Conservation (phyloP, 2,888 invertebrate species). For the Cheilosia pagana region DNA sequence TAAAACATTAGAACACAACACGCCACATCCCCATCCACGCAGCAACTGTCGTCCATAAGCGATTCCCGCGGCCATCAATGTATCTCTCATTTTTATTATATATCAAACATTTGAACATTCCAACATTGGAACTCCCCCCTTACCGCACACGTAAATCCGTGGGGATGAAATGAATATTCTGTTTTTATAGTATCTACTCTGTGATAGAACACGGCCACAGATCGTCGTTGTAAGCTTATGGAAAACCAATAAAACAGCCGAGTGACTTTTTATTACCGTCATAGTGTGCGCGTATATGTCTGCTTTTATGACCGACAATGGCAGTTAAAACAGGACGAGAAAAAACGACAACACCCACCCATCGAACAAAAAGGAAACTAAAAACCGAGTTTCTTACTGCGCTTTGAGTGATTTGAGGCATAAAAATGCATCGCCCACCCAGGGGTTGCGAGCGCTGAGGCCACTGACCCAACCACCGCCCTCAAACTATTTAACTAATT, state of each 20-base stretch:
- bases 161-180: slow-evolving; percentile 57
- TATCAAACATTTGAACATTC: neutral
- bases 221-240: slow-evolving; percentile 69
- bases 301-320: slow-evolving; percentile 52
- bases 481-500: slow-evolving; percentile 39
- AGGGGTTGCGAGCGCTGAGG: slow-evolving; percentile 1
- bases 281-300: slow-evolving; percentile 19
- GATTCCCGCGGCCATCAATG: slow-evolving; percentile 13
- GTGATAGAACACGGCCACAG: slow-evolving; percentile 39
- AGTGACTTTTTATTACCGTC: slow-evolving; percentile 71
- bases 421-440: slow-evolving; percentile 57
- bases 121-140: too few relatives aligned
- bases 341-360: slow-evolving; percentile 32
- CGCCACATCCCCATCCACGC: neutral
- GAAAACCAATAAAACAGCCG: slow-evolving; percentile 72
- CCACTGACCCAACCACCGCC: slow-evolving; percentile 4
- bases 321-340: slow-evolving; percentile 31
- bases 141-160: slow-evolving; percentile 32
- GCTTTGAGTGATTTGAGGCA: slow-evolving; percentile 63
- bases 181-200: slow-evolving; percentile 50
- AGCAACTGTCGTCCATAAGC: slow-evolving; percentile 20
- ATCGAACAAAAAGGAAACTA: neutral
- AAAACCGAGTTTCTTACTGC: slow-evolving; percentile 36
- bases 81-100: slow-evolving; percentile 19
- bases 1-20: slow-evolving; percentile 24